Base-by-base conservation (phyloP, 92 coral and sea anemone species). In the Palythoa caribaeorum region DNA sequence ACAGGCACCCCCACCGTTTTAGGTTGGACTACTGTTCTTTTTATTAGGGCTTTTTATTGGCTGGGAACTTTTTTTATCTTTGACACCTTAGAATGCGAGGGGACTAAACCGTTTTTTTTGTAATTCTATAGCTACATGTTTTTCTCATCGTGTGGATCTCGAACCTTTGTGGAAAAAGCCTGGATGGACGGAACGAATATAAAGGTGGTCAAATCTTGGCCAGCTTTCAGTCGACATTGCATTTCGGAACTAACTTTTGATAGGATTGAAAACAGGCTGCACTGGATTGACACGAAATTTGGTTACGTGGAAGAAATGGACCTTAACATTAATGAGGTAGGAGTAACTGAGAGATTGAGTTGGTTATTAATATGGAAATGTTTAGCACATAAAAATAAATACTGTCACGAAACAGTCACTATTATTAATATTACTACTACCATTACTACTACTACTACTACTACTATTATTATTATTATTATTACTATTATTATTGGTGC, bases 141-240 rank as follows among this genome's bases (percentile, higher is more conserved):
- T 52, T 65, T 87, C 50, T 59, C 86, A 20, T 79, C 74, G 16
- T 63, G 76, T 66, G 86, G 86, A 50, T 66, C 47, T 40, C 86
- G 44, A 15, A 15, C 66, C 12, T 13, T 50, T 7, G 40, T 71
- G 16, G 76, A 75, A 36, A 65, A 65, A 16, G 68, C 73, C 3
- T 73, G 54, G 53, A 9, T 52, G 73, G 77, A 51, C 55, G 83
- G 69, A 39, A 44, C 86, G 1, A 66, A 81, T 6, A 16, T 71
- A 81, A 35, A 6, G 76, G 36, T 40, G 5, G 6, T 81, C 62
- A 81, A 66, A 35, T 40, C 75, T 17, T 81, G 86, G 86, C 21
- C 86, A 17, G 75, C 86, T 1, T 14, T 68, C 20, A 66, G 86
- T 11, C 86, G 57, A 5, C 86, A 70, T 38, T 70, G 75, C 75